Base-by-base conservation (phyloP, 1,140 invertebrate species). In the Orussus abietinus region DNA sequence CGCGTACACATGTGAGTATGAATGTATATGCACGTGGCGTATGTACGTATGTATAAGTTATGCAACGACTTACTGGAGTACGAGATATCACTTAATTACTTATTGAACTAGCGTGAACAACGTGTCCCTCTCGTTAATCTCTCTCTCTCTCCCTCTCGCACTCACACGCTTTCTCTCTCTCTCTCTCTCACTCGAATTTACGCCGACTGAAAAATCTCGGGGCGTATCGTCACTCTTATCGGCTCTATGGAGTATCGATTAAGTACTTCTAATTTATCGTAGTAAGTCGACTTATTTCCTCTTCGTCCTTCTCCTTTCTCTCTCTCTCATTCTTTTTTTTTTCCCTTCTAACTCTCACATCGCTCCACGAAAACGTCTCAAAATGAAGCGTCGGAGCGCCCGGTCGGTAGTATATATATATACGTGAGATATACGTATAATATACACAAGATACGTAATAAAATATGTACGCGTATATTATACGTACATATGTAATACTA, bases 151-250 rank as follows among this genome's bases (percentile, higher is more conserved):
- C 12, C 21, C 20, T 44, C 45, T 38, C 19, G 11, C n/a, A n/a
- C n/a, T n/a, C n/a, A n/a, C n/a, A n/a, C n/a, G n/a, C n/a, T n/a
- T n/a, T 38, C n/a, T 21, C 0, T 22, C 6, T 25, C 5, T 19
- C 18, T 40, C 10, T 40, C 31, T 15, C 14, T 17, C 10, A 30
- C 14, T 30, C 4, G 13, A 40, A 47, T 17, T 42, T 43, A 52
- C 46, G 20, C 49, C 44, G 48, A 47, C 53, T 55, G 53, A 55
- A n/a, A n/a, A n/a, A n/a, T n/a, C n/a, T n/a, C 22, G 22, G 6
- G 6, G 22, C 22, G 22, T 25, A n/a, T 25, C 22, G 22, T 25
- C 22, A 25, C 22, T 25, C n/a, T n/a, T n/a, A n/a, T n/a, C n/a
- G n/a, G n/a, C n/a, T n/a, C n/a, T n/a, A n/a, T n/a, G n/a, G n/a